These are phyloP conservation scores for Gallinago nigripennis DNA, from an alignment of 2,797 vertebrate species.

Conservation along the genomic window DNA sequence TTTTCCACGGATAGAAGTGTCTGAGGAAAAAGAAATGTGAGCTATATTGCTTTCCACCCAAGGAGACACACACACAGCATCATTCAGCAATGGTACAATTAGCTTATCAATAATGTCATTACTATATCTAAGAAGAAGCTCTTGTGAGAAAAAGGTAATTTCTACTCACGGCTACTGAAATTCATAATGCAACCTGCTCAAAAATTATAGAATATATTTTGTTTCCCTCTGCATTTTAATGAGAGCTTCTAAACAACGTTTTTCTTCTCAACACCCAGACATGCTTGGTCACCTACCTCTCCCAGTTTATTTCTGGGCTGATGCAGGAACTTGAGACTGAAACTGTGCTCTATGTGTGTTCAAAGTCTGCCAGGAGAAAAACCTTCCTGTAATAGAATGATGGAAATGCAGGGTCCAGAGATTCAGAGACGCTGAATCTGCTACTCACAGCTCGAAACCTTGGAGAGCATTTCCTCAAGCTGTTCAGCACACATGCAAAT, in stretches of 20 bases:
- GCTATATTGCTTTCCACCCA: neutral
- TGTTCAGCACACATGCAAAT: rapidly evolving
- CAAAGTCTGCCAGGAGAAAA: neutral
- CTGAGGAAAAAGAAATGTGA: neutral
- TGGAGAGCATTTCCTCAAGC: neutral
- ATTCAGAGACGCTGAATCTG: neutral
- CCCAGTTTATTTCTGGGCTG: neutral
- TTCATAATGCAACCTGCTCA: neutral
- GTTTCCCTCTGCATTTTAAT: neutral
- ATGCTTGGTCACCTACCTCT: neutral
- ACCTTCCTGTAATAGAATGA: neutral
- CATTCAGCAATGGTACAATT: neutral
- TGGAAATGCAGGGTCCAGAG: neutral
- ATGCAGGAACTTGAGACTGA: neutral
- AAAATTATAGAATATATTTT: neutral
- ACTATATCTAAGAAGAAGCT: neutral
- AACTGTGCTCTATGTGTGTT: neutral
- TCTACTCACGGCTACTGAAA: neutral
- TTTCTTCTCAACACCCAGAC: neutral
- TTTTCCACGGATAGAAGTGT: neutral
- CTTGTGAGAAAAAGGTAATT: neutral
- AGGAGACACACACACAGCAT: neutral
- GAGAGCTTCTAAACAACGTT: neutral
- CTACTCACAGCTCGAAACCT: neutral
- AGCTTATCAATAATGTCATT: neutral